A percentile compares a stretch with the other conserved stretches of the same genome.
phyloP scores from a whole-genome alignment of 2,113 vertebrate species.

The Oplegnathus fasciatus region DNA sequence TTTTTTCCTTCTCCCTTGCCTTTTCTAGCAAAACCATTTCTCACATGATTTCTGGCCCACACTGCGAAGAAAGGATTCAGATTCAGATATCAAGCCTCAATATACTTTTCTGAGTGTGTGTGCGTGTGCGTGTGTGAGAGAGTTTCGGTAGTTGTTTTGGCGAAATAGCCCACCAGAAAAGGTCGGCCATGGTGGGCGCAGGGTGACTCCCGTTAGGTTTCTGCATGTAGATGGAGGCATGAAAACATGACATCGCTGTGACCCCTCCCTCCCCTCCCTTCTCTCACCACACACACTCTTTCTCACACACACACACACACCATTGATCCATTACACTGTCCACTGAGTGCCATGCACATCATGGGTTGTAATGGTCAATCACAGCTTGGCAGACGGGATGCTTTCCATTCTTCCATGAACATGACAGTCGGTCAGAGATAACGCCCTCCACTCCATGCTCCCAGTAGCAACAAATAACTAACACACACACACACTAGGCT shows the following conservation, averaged over 20 bases:
- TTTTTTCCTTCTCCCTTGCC: slow-evolving; percentile 29
- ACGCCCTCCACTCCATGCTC: slow-evolving; percentile 47
- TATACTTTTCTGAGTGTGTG: slow-evolving; percentile 70
- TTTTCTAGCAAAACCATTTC: slow-evolving; percentile 41
- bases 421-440: slow-evolving; percentile 86
- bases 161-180: slow-evolving; percentile 85
- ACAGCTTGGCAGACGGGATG: slow-evolving; percentile 89
- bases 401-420: slow-evolving; percentile 94
- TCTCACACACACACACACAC: slow-evolving; percentile 66
- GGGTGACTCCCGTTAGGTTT: slow-evolving; percentile 84
- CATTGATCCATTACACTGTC: slow-evolving; percentile 72
- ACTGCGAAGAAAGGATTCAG: slow-evolving; percentile 26
- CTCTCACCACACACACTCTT: slow-evolving; percentile 79
- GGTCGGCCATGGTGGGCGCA: slow-evolving; percentile 90
- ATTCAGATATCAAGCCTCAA: slow-evolving; percentile 35
- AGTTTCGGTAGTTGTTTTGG: slow-evolving; percentile 78
- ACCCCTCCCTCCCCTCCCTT: slow-evolving; percentile 90
- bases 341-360: slow-evolving; percentile 84
- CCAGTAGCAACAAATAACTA: slow-evolving; percentile 48
- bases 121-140: slow-evolving; percentile 49
- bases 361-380: slow-evolving; percentile 99
- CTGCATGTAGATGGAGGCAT: slow-evolving; percentile 86
- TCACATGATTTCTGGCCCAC: slow-evolving; percentile 46
- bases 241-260: slow-evolving; percentile 97
- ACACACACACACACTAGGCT: slow-evolving; percentile 29